Evolutionary conservation across 2,888 invertebrate genomes (phyloP), one percentile per base, ranked within the genome.

Genomic region (Pandemis heparana): DNA sequence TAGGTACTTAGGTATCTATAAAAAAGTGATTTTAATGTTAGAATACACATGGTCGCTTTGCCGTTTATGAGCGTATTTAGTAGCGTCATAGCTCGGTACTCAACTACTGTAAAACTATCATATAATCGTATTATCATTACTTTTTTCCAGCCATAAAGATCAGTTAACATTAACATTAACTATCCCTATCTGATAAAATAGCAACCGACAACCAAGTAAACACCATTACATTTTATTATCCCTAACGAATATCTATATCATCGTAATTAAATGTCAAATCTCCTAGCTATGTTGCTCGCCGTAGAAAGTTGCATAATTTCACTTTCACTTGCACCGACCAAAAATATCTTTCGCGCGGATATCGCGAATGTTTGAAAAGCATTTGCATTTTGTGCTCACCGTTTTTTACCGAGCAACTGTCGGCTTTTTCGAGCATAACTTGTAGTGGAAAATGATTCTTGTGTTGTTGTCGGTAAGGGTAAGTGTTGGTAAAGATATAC

Each of bases 241-340:
- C 46, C 53, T 51, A 71, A 64, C 32, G 51, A 71, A 66, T 53
- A 65, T 72, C 48, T 75, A 68, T 74, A 77, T 76, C 71, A 75
- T 23, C 69, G 75, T 76, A 76, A 77, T 75, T 71, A 73, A 73
- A 66, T 69, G 73, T 71, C 73, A 75, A 71, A 75, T 69, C 59
- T 62, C 48, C 23, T 32, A 38, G 48, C 71, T 43, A 16, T 48
- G 63, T 16, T 41, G 63, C 63, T 80, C 83, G 79, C 78, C 79
- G 86, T 91, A 91, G 93, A 94, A 93, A 94, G 92, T 94, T 94
- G 92, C 94, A 89, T 94, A 93, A 94, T 90, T 87, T 89, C 81
- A 92, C 94, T 93, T 94, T 94, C 93, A 91, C 93, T 91, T 81
- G 82, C 81, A 82, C 76, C 79, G 81, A 77, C 83, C 82, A 79